phyloP scores from a whole-genome alignment of 2,113 vertebrate genomes.

The Kryptolebias marmoratus region DNA sequence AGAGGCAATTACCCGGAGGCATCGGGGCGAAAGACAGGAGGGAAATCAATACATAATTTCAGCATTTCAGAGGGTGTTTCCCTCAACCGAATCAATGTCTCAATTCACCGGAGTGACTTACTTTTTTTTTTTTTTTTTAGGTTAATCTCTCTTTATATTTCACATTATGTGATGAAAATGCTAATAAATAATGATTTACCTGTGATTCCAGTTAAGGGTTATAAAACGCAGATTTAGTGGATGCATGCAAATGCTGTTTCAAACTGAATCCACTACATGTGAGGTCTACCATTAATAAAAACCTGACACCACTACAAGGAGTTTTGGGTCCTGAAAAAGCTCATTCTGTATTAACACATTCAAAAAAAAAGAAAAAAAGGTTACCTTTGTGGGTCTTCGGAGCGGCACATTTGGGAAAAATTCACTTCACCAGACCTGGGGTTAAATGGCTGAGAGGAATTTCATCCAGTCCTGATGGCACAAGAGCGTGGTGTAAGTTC shows the following conservation, averaged over 20 bases:
- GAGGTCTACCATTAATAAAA: slow-evolving; percentile 51
- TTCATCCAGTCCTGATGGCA: slow-evolving; percentile 17
- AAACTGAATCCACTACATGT: slow-evolving; percentile 29
- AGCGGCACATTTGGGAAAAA: slow-evolving; percentile 28
- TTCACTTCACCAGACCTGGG: slow-evolving; percentile 46
- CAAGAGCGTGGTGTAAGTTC: slow-evolving; percentile 51
- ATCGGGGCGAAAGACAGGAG: slow-evolving; percentile 71
- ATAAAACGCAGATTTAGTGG: slow-evolving; percentile 13
- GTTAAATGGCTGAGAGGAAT: slow-evolving; percentile 40
- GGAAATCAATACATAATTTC: slow-evolving; percentile 81
- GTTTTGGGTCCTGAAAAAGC: slow-evolving; percentile 36
- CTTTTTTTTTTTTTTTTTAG: slow-evolving; percentile 13
- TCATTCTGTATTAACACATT: slow-evolving; percentile 46
- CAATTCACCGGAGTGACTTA: slow-evolving; percentile 56
- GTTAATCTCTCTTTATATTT: slow-evolving; percentile 38
- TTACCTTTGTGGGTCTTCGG: background rate
- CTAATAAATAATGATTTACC: slow-evolving; percentile 43
- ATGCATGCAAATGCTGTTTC: slow-evolving; percentile 34
- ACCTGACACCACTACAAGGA: slow-evolving; percentile 21
- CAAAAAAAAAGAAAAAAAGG: background rate
- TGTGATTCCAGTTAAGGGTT: background rate
- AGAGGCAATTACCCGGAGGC: slow-evolving; percentile 77
- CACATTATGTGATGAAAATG: slow-evolving; percentile 26
- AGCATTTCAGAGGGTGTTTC: slow-evolving; percentile 77
- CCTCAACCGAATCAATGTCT: slow-evolving; percentile 72